Evolutionary conservation across 2,113 vertebrate genomes (phyloP).

Genomic region (Tylochromis polylepis): DNA sequence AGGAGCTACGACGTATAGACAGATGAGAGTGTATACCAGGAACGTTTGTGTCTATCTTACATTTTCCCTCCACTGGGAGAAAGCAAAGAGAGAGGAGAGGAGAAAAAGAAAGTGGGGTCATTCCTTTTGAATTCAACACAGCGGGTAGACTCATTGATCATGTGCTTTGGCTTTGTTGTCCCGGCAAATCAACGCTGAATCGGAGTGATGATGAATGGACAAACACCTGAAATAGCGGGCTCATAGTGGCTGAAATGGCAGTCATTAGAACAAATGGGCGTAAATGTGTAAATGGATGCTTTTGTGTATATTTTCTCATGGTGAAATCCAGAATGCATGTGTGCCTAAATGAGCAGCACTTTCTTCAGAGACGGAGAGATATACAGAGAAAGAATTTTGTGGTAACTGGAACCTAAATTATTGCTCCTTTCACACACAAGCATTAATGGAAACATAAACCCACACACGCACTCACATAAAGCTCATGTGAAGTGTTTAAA

Average conservation of each 20-base stretch:
- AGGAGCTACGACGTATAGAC: constrained; percentile 60
- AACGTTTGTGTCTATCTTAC: constrained; percentile 70
- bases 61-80: constrained; percentile 76
- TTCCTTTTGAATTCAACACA: constrained; percentile 69
- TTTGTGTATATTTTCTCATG: background rate
- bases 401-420: constrained; percentile 48
- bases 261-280: constrained; percentile 41
- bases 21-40: constrained; percentile 67
- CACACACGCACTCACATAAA: constrained; percentile 26
- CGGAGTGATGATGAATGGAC: constrained; percentile 51
- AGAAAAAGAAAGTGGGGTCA: constrained; percentile 66
- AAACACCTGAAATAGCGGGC: constrained; percentile 65
- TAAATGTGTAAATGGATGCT: constrained; percentile 38
- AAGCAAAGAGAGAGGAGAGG: constrained; percentile 68
- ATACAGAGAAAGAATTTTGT: background rate
- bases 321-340: constrained; percentile 28
- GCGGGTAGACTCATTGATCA: constrained; percentile 65
- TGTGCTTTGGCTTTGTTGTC: constrained; percentile 49
- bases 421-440: constrained; percentile 30
- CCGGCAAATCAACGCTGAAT: constrained; percentile 54
- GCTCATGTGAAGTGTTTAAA: constrained; percentile 55
- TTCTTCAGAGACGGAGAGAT: background rate
- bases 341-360: constrained; percentile 20
- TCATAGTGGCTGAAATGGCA: constrained; percentile 59
- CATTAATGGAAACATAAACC: constrained; percentile 20